phyloP scores from a whole-genome alignment of 2,797 vertebrate species.

The Dipus sagitta region DNA sequence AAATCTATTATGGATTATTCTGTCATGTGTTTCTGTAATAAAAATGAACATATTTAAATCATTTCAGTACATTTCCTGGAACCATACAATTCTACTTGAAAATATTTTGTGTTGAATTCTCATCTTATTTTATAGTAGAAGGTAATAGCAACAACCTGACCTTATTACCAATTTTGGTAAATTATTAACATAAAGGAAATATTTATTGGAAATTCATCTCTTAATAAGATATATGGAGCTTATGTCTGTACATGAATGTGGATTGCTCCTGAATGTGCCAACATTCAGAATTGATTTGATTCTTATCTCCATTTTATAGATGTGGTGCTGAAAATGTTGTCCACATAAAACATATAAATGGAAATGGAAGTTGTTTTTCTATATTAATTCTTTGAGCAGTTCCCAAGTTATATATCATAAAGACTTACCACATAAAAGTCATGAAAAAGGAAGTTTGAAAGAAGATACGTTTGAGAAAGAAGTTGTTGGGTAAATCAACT shows the following conservation, averaged over 20 bases:
- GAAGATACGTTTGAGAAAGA: not conserved
- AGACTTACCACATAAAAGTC: constrained; percentile 52
- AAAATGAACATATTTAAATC: constrained; percentile 13
- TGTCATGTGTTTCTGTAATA: constrained; percentile 7
- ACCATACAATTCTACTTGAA: constrained; percentile 33
- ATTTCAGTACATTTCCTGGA: constrained; percentile 28
- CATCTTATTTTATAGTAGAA: constrained; percentile 5
- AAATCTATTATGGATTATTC: constrained; percentile 14
- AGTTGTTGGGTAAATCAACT: not conserved
- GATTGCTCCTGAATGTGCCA: constrained; percentile 15
- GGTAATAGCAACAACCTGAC: constrained; percentile 6
- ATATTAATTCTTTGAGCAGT: constrained; percentile 24
- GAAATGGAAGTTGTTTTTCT: constrained; percentile 27
- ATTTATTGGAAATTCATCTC: constrained; percentile 8
- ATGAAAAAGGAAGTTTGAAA: constrained; percentile 7
- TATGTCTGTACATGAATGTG: not conserved
- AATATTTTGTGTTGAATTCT: constrained; percentile 29
- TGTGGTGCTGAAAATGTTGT: not conserved
- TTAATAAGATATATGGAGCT: constrained; percentile 23
- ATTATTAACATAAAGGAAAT: constrained; percentile 37
- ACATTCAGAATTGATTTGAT: constrained; percentile 22
- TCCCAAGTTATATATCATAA: constrained; percentile 24
- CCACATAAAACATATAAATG: not conserved
- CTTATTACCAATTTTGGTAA: not conserved
- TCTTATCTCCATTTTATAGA: constrained; percentile 41